Conservation (phyloP, 2,113 vertebrate species). For the Neodontobutis hainanensis region DNA sequence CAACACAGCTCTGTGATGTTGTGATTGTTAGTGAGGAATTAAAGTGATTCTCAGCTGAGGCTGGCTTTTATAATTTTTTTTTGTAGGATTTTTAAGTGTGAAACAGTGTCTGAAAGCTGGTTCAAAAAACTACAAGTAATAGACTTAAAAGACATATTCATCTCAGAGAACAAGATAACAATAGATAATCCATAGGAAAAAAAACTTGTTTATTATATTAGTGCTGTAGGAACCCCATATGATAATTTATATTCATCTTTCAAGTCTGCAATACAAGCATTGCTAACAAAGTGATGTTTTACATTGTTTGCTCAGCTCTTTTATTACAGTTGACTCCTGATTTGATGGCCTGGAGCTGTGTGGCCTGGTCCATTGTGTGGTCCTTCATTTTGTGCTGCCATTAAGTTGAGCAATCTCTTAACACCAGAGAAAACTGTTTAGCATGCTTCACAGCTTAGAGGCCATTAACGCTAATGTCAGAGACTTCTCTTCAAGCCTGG, state of each 20-base stretch:
- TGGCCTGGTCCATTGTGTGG: constrained; percentile 12
- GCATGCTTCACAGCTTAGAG: constrained; percentile 31
- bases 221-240: neutral
- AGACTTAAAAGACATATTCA: neutral
- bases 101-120: neutral
- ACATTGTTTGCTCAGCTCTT: neutral
- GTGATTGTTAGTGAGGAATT: constrained; percentile 21
- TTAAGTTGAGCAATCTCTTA: constrained; percentile 19
- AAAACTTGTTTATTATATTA: neutral
- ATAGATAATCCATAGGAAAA: neutral
- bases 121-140: constrained; percentile 24
- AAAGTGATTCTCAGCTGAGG: constrained; percentile 12
- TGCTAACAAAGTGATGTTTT: neutral
- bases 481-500: constrained; percentile 47
- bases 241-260: no score
- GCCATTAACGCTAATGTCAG: constrained; percentile 46
- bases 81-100: constrained; percentile 12
- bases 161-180: constrained; percentile 8
- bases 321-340: constrained; percentile 5
- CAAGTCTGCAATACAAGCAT: neutral
- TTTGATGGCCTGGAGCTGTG: constrained; percentile 11
- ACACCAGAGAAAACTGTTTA: constrained; percentile 20
- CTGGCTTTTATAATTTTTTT: constrained; percentile 20
- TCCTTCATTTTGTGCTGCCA: constrained; percentile 7
- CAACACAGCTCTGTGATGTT: neutral